Conservation (phyloP, 2,797 vertebrate species). For the Hybognathus amarus region DNA sequence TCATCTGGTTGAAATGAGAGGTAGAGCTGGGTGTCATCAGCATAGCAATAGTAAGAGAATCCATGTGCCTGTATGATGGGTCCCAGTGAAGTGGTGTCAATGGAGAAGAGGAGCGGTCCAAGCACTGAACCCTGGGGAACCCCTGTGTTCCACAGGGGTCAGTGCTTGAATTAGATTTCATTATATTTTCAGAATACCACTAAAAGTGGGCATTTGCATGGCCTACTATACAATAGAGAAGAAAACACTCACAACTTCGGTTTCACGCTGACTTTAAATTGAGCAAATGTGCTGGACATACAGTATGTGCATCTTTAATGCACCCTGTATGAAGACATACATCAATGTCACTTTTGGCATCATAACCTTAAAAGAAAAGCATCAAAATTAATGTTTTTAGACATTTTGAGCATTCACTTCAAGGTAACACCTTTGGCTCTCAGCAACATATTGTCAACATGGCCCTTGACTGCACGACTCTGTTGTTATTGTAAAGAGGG, state of each 20-base stretch:
- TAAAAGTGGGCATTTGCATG: too few species aligned
- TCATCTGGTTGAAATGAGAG: too few species aligned
- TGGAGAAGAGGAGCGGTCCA: too few species aligned
- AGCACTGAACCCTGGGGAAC: too few species aligned
- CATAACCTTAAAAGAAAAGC: not conserved
- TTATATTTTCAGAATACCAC: too few species aligned
- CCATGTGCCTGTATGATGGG: too few species aligned
- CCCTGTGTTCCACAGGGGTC: too few species aligned
- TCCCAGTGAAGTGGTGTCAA: too few species aligned
- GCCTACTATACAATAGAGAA: not conserved
- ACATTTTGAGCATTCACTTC: not conserved
- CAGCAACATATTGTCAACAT: not conserved
- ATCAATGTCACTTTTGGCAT: not conserved
- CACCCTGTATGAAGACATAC: not conserved
- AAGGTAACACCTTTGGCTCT: not conserved
- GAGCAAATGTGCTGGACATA: not conserved
- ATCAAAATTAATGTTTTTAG: not conserved
- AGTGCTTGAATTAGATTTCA: too few species aligned
- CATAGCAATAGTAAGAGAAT: too few species aligned
- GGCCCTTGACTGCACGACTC: not conserved
- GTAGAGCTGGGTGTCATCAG: too few species aligned
- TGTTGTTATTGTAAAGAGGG: conserved; percentile 64
- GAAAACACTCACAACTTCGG: not conserved
- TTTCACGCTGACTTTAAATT: not conserved
- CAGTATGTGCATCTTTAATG: not conserved